phyloP scores from a whole-genome alignment of 1,140 invertebrate genomes.

The Anagrus nilaparvatae region DNA sequence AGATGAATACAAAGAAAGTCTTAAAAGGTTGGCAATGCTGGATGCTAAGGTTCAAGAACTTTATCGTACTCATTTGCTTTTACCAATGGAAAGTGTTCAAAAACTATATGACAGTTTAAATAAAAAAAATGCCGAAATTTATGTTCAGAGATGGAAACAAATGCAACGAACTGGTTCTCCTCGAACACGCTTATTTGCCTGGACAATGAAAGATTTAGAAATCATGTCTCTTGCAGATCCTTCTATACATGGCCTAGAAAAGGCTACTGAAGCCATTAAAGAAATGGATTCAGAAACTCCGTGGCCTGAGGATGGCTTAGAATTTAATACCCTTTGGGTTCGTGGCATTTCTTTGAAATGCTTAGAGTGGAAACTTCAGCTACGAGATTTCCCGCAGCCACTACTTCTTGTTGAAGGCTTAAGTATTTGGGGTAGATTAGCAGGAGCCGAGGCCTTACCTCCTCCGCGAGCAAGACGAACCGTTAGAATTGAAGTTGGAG shows the following conservation, averaged over 20 bases:
- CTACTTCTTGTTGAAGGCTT: slow-evolving; percentile 73
- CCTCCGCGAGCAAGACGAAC: slow-evolving; percentile 64
- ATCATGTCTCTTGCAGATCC: slow-evolving; percentile 80
- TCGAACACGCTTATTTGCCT: slow-evolving; percentile 68
- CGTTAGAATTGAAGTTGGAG: slow-evolving; percentile 60
- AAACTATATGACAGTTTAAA: slow-evolving; percentile 77
- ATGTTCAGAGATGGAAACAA: slow-evolving; percentile 81
- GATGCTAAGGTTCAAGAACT: slow-evolving; percentile 79
- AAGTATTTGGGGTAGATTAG: slow-evolving; percentile 78
- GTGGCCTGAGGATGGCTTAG: slow-evolving; percentile 82
- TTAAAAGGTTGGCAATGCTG: slow-evolving; percentile 82
- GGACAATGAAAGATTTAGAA: slow-evolving; percentile 68
- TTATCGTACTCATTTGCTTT: slow-evolving; percentile 66
- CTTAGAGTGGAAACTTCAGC: slow-evolving; percentile 72
- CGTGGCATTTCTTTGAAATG: slow-evolving; percentile 72
- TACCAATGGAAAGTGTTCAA: slow-evolving; percentile 80
- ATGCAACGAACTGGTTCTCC: slow-evolving; percentile 62
- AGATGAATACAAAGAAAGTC: slow-evolving; percentile 92
- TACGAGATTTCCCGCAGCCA: slow-evolving; percentile 94
- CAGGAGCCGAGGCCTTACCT: slow-evolving; percentile 81
- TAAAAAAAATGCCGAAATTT: slow-evolving; percentile 89
- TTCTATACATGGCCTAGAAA: slow-evolving; percentile 72
- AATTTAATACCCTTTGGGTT: slow-evolving; percentile 91
- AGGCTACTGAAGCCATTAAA: slow-evolving; percentile 60
- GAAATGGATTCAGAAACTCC: slow-evolving; percentile 76